phyloP scores from a whole-genome alignment of 2,888 invertebrate species.

The Torymus aiolomorphi region DNA sequence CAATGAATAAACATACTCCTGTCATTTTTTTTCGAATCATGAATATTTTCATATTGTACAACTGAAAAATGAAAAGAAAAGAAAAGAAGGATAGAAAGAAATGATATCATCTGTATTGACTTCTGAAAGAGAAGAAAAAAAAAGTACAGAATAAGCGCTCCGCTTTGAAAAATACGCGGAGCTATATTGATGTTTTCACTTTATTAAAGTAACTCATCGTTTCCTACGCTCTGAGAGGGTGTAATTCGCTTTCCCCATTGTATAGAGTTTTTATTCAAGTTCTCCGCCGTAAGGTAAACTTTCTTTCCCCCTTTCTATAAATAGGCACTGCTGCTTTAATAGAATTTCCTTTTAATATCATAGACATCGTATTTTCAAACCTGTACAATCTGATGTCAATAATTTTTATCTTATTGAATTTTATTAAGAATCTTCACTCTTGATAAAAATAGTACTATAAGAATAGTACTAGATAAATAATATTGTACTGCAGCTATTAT shows the following conservation, averaged over 20 bases:
- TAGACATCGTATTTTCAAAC: not conserved
- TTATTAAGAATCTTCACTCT: too few species aligned
- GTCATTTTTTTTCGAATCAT: too few species aligned
- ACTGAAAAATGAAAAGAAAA: too few species aligned
- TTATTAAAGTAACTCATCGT: constrained; percentile 36
- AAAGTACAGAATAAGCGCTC: constrained; percentile 2
- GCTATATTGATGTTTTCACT: constrained; percentile 43
- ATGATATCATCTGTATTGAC: constrained; percentile 7
- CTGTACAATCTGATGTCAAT: not conserved
- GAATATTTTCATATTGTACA: too few species aligned
- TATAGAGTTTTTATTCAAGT: constrained; percentile 14
- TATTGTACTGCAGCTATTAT: too few species aligned
- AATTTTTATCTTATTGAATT: not conserved
- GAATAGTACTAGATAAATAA: too few species aligned
- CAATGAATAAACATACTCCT: too few species aligned
- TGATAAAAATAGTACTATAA: too few species aligned
- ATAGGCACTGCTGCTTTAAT: constrained; percentile 9
- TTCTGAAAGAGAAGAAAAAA: not conserved
- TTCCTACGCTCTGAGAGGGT: constrained; percentile 1
- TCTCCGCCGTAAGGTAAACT: constrained; percentile 20
- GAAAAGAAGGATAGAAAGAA: not conserved
- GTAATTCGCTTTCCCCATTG: constrained; percentile 9
- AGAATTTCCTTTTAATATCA: constrained; percentile 8
- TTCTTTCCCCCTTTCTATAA: constrained; percentile 6
- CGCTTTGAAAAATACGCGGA: constrained; percentile 4